Evolutionary conservation across 2,888 invertebrate genomes (phyloP).

Genomic region (Troides aeacus): DNA sequence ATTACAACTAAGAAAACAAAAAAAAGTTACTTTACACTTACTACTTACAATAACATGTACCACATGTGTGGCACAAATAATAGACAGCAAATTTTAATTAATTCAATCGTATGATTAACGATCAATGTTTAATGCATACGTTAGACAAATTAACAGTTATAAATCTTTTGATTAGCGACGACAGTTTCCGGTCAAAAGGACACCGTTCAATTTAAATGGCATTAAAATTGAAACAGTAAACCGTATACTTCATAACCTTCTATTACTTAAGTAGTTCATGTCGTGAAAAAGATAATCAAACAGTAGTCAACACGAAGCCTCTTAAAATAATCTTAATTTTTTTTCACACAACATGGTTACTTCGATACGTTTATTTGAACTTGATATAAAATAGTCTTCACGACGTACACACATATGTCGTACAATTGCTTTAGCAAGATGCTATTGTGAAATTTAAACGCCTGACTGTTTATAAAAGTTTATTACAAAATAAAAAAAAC

Average conservation of each 20-base stretch:
- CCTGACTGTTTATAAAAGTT: conserved; percentile 18
- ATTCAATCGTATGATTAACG: neutral
- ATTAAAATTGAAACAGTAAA: conserved; percentile 10
- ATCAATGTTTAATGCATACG: conserved; percentile 1
- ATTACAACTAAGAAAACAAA: no score
- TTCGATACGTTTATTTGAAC: conserved; percentile 33
- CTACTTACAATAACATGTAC: neutral
- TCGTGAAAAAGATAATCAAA: conserved; percentile 53
- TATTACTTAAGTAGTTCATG: conserved; percentile 25
- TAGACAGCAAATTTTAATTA: neutral
- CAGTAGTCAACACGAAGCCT: conserved; percentile 36
- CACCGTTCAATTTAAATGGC: conserved; percentile 3
- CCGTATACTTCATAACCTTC: conserved; percentile 5
- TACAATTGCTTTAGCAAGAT: conserved; percentile 14
- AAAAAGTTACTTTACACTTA: no score
- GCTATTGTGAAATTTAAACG: conserved; percentile 20
- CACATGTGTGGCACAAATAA: neutral
- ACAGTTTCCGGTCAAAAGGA: neutral
- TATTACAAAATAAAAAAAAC: conserved; percentile 20
- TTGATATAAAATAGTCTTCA: conserved; percentile 21
- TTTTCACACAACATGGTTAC: conserved; percentile 41
- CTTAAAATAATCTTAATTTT: conserved; percentile 26
- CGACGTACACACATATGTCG: conserved; percentile 20
- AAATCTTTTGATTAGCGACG: conserved; percentile 10
- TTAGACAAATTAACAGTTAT: conserved; percentile 6